Conservation (phyloP, 2,113 vertebrate genomes). For the Phrynocephalus versicolor region DNA sequence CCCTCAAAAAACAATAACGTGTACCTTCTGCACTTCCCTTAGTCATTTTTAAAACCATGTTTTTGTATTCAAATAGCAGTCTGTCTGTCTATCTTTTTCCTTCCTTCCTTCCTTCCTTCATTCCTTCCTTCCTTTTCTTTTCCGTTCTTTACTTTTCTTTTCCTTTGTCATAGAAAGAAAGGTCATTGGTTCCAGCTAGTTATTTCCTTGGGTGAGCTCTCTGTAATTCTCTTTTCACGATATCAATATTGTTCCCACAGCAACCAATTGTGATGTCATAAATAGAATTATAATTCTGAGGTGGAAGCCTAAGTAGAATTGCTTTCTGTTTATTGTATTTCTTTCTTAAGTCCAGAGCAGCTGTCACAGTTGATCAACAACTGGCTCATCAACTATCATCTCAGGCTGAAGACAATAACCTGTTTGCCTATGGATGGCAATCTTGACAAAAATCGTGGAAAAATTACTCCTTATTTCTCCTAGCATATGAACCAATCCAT, state of each 20-base stretch:
- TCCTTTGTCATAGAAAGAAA: conserved; percentile 37
- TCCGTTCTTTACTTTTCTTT: not conserved
- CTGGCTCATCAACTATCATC: not conserved
- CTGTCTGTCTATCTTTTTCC: too few species aligned
- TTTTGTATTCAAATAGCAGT: conserved; percentile 47
- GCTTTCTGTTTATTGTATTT: conserved; percentile 43
- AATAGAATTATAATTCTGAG: conserved; percentile 59
- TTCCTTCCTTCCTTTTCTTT: too few species aligned
- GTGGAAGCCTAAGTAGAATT: conserved; percentile 49
- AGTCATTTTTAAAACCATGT: conserved; percentile 22
- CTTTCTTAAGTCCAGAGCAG: conserved; percentile 15
- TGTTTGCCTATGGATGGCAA: not conserved
- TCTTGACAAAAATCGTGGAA: not conserved
- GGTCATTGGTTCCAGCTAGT: conserved; percentile 66
- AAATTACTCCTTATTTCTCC: not conserved
- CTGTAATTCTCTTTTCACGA: conserved; percentile 60
- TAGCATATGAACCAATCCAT: conserved; percentile 21
- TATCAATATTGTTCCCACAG: conserved; percentile 62
- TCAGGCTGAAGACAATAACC: not conserved
- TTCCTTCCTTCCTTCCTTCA: too few species aligned
- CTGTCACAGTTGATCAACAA: conserved; percentile 33
- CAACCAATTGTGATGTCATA: conserved; percentile 64
- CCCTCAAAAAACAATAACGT: conserved; percentile 26
- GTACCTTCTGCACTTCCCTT: conserved; percentile 16
- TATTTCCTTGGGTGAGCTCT: conserved; percentile 59